These are phyloP conservation scores for Drosophila nasuta DNA, from an alignment of 1,140 invertebrate species.

Conservation along the genomic window DNA sequence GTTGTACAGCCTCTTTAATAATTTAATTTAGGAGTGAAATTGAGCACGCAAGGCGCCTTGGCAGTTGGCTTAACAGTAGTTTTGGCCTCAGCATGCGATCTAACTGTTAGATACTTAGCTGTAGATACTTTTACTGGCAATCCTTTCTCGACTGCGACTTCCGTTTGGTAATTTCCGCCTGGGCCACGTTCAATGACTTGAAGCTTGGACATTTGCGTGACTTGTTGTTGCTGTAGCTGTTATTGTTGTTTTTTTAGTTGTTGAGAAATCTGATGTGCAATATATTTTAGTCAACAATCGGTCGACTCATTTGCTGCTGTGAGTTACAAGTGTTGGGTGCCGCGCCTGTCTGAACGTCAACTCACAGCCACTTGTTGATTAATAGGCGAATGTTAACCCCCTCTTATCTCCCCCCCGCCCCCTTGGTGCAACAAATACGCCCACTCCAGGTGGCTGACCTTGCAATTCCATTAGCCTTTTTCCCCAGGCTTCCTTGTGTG, in stretches of 20 bases:
- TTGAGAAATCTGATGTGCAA: constrained; percentile 41
- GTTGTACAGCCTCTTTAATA: constrained; percentile 62
- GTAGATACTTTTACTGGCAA: constrained; percentile 55
- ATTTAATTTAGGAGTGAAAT: constrained; percentile 67
- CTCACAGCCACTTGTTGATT: constrained; percentile 68
- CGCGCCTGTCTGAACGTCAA: constrained; percentile 62
- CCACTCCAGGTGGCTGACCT: constrained; percentile 64
- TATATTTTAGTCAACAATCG: constrained; percentile 50
- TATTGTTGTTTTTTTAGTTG: constrained; percentile 20
- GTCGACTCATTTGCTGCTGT: constrained; percentile 45
- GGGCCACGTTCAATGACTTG: constrained; percentile 61
- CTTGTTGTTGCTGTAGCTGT: constrained; percentile 46
- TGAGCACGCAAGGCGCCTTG: constrained; percentile 52
- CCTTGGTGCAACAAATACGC: neutral
- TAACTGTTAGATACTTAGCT: constrained; percentile 54
- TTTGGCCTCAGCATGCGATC: constrained; percentile 57
- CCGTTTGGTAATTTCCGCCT: constrained; percentile 65
- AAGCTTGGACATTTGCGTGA: constrained; percentile 67
- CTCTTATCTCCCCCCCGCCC: too few species aligned
- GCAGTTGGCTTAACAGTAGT: constrained; percentile 33
- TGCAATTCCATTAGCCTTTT: constrained; percentile 35
- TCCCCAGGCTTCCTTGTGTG: constrained; percentile 58
- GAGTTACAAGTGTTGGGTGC: constrained; percentile 31
- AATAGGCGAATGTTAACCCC: constrained; percentile 55
- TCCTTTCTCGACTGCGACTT: constrained; percentile 69